A percentile compares a stretch with the other conserved stretches of the same genome.
Conservation (phyloP, 2,888 invertebrate species). For the Anodontia alba region DNA sequence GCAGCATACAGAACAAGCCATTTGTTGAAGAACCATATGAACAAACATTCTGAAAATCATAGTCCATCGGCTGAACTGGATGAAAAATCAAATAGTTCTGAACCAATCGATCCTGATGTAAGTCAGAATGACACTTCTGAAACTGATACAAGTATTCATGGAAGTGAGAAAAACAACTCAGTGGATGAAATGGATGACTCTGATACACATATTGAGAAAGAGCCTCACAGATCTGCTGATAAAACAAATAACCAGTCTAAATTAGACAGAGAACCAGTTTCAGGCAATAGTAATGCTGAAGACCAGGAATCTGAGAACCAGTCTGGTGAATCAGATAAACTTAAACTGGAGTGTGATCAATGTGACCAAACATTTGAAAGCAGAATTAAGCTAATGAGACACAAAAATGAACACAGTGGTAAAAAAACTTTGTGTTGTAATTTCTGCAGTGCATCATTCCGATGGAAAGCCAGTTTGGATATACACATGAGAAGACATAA, state of each 20-base stretch:
- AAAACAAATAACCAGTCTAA: neutral
- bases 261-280: neutral
- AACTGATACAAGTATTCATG: neutral
- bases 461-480: conserved; percentile 54
- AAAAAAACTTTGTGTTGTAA: neutral
- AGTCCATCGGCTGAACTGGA: neutral
- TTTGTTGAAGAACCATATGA: conserved; percentile 53
- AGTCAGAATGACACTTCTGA: neutral
- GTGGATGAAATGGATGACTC: neutral
- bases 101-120: neutral
- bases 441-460: conserved; percentile 36
- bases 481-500: conserved; percentile 58
- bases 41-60: conserved; percentile 24
- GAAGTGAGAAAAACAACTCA: neutral
- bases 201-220: neutral
- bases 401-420: conserved; percentile 1
- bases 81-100: neutral
- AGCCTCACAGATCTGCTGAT: neutral
- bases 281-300: neutral
- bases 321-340: neutral
- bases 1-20: conserved; percentile 53
- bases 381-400: neutral
- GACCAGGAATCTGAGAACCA: neutral
- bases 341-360: neutral
- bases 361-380: conserved; percentile 13